Conservation (phyloP, 2,888 invertebrate species). For the Pollenia labialis region DNA sequence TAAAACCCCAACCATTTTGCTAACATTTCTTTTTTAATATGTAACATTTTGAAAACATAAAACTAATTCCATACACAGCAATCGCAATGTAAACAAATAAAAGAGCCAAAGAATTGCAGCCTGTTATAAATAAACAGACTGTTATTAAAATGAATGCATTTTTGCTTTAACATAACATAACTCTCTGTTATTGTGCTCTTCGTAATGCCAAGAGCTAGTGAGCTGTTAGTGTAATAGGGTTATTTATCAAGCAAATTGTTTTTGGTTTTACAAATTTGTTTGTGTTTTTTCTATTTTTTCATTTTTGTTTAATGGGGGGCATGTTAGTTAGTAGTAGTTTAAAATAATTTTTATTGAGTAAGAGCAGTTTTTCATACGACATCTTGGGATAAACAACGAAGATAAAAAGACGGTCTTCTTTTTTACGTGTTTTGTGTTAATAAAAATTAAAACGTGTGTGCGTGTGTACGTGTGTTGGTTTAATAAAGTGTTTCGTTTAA, state of each 20-base stretch:
- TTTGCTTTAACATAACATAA: not conserved
- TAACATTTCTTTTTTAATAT: no score
- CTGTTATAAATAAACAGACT: not conserved
- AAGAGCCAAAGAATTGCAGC: not conserved
- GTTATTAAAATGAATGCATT: not conserved
- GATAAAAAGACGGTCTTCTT: constrained; percentile 43
- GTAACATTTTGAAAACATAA: no score
- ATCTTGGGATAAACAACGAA: constrained; percentile 69
- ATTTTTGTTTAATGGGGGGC: not conserved
- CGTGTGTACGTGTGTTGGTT: constrained; percentile 21
- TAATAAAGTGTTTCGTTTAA: constrained; percentile 35
- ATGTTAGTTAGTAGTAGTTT: constrained; percentile 53
- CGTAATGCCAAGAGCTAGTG: not conserved
- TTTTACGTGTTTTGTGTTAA: not conserved
- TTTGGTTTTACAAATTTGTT: not conserved
- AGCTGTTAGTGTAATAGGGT: constrained; percentile 41
- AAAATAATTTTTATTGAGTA: constrained; percentile 72
- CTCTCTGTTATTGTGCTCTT: constrained; percentile 2
- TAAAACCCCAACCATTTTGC: no score
- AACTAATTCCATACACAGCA: no score
- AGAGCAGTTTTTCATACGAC: constrained; percentile 76
- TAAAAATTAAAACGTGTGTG: constrained; percentile 42
- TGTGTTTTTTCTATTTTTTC: constrained; percentile 11
- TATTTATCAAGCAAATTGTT: constrained; percentile 27
- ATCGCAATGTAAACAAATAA: not conserved